phyloP scores from a whole-genome alignment of 2,797 vertebrate genomes.

The Mycteria americana region DNA sequence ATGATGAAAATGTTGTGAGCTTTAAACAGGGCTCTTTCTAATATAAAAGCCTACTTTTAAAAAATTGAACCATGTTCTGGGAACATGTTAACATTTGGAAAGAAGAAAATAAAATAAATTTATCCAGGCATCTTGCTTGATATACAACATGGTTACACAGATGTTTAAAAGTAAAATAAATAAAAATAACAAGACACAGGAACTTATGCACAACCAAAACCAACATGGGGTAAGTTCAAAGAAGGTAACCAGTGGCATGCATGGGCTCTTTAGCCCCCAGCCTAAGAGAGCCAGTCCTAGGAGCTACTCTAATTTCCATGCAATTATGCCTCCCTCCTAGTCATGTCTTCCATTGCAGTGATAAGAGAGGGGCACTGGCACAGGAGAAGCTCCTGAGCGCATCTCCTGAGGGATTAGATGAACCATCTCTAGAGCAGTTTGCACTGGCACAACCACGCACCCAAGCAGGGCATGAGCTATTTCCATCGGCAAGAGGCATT shows the following conservation, averaged over 20 bases:
- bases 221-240: neutral
- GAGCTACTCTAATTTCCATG: neutral
- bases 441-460: neutral
- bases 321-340: neutral
- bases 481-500: neutral
- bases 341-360: neutral
- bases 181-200: neutral
- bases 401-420: neutral
- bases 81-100: neutral
- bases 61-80: neutral
- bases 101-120: neutral
- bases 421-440: neutral
- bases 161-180: neutral
- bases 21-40: neutral
- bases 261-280: neutral
- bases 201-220: neutral
- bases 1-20: neutral
- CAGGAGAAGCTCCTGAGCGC: neutral
- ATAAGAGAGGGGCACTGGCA: neutral
- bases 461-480: neutral
- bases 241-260: neutral
- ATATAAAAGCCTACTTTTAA: neutral
- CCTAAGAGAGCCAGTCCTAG: neutral
- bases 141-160: neutral
- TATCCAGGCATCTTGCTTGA: neutral